These are phyloP conservation scores for Bellardia pandia DNA, from an alignment of 2,888 invertebrate species.

Conservation along the genomic window DNA sequence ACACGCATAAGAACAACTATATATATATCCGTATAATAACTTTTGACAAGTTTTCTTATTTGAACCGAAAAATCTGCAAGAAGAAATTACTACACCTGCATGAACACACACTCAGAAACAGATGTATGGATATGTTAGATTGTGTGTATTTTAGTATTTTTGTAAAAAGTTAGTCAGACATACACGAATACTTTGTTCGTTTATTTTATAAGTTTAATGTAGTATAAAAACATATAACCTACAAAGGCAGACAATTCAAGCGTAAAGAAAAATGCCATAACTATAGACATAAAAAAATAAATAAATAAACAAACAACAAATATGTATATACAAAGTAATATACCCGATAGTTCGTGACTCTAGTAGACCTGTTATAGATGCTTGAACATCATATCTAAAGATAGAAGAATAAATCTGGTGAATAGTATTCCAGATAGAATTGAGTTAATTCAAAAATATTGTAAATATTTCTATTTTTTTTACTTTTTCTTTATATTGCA, in stretches of 20 bases:
- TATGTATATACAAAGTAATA: not conserved
- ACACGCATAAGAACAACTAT: not conserved
- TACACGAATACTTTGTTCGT: not conserved
- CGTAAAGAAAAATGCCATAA: constrained; percentile 58
- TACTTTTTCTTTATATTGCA: too few relatives aligned
- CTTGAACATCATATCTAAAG: too few relatives aligned
- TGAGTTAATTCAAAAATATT: too few relatives aligned
- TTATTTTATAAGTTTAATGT: constrained; percentile 62
- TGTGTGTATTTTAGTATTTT: not conserved
- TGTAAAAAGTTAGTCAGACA: constrained; percentile 27
- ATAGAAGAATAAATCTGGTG: too few relatives aligned
- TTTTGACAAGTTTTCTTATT: constrained; percentile 46
- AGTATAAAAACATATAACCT: constrained; percentile 60
- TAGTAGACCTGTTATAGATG: too few relatives aligned
- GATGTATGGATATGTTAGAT: not conserved
- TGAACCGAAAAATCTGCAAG: not conserved
- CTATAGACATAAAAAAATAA: constrained; percentile 36
- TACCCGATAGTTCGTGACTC: not conserved
- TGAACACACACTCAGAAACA: not conserved
- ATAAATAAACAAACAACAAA: constrained; percentile 27
- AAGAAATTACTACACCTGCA: constrained; percentile 26
- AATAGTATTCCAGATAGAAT: too few relatives aligned
- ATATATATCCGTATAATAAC: not conserved
- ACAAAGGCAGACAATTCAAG: constrained; percentile 60
- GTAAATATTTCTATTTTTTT: too few relatives aligned